Evolutionary conservation across 2,888 invertebrate genomes (phyloP).

Genomic region (Lasioglossum figueresi): DNA sequence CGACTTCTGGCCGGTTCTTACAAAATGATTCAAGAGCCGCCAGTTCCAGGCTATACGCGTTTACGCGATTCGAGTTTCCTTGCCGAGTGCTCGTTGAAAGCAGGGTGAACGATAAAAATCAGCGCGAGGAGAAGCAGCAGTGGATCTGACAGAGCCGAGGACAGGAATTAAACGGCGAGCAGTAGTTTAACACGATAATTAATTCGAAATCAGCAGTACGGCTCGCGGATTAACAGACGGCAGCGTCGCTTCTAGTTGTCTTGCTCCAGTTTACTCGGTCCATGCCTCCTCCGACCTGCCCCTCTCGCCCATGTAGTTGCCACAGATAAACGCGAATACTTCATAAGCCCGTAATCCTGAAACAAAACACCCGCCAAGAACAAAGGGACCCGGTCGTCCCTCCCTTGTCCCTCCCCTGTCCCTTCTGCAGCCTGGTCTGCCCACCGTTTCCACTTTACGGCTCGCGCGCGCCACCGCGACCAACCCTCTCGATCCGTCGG

Average conservation of each 20-base stretch:
- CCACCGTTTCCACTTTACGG: constrained; percentile 19
- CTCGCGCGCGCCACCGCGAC: constrained; percentile 7
- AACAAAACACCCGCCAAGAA: constrained; percentile 72
- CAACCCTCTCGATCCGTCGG: constrained; percentile 50
- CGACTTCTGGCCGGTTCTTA: not conserved
- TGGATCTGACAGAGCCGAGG: not conserved
- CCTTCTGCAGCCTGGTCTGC: constrained; percentile 5
- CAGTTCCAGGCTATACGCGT: not conserved
- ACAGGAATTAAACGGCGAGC: constrained; percentile 42
- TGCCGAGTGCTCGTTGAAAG: not conserved
- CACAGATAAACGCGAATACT: constrained; percentile 76
- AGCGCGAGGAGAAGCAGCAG: not conserved
- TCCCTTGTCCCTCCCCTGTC: not conserved
- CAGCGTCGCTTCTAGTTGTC: constrained; percentile 30
- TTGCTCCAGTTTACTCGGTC: constrained; percentile 35
- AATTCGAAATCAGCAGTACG: constrained; percentile 53
- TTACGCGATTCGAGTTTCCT: not conserved
- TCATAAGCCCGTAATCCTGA: constrained; percentile 77
- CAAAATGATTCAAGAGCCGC: constrained; percentile 1
- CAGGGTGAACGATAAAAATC: constrained; percentile 13
- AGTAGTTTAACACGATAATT: constrained; percentile 53
- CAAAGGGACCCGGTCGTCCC: constrained; percentile 59
- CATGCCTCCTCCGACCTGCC: constrained; percentile 28
- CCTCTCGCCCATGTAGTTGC: constrained; percentile 53
- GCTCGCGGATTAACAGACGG: constrained; percentile 49